Evolutionary conservation across 1,140 invertebrate genomes (phyloP), one percentile per base, ranked within the genome.

Genomic region (Ylistrum balloti): DNA sequence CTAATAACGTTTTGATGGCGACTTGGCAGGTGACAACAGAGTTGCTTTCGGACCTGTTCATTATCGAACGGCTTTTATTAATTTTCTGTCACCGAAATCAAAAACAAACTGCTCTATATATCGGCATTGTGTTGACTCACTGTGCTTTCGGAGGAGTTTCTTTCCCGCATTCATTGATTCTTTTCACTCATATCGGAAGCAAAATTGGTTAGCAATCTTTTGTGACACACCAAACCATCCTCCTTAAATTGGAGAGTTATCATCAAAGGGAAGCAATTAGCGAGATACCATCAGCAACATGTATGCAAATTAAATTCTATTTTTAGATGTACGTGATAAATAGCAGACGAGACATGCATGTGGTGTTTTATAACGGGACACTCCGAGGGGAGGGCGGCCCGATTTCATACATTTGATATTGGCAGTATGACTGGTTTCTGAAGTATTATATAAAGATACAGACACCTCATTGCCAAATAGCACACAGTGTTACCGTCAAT

Each of bases 281-380:
- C 22, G 9, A 74, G 56, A 74, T 74, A 74, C 56, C 56, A 74
- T 74, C 56, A 74, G 56, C 56, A 74, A 74, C 56, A 74, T 74
- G 56, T 74, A 74, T 74, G 56, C 56, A 74, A 74, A 74, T 74
- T 74, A 74, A 74, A 74, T 74, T 74, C 56, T 74, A 74, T n/a
- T 74, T 74, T 74, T 74, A 74, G 56, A 74, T 74, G 56, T 74
- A 74, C 56, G 56, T 28, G 56, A 74, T 74, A n/a, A n/a, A 74
- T 74, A 74, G 56, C 22, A 11, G n/a, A 9, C 22, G 56, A 74
- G 22, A 74, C 56, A 28, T 74, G 56, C 56, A 56, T 74, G 56
- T 74, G 5, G n/a, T 11, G n/a, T 74, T 74, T 74, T 74, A n/a
- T 74, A 74, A 74, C 56, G 56, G 56, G 17, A n/a, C n/a, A 74